Base-by-base conservation (phyloP, 1,140 invertebrate genomes). In the Dreissena rostriformis region DNA sequence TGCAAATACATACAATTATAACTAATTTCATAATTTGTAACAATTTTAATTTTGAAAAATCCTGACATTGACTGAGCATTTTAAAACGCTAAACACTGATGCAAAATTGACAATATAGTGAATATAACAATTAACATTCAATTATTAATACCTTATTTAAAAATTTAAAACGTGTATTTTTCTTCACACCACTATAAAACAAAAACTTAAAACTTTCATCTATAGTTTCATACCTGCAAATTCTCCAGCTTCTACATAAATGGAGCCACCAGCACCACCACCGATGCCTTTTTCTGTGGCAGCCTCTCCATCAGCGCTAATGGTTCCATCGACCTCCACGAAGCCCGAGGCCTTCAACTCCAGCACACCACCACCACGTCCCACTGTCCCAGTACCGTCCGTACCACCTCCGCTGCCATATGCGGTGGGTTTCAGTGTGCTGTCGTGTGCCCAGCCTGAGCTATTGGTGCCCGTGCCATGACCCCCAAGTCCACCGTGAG, bases 401-500 rank as follows among this genome's bases (percentile, higher is more conserved):
- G 52, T 49, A 39, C 87, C 82, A 12, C 87, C 90, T 26, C 88
- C 90, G 80, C 90, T 90, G 51, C 90, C 90, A 63, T 89, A 90
- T 7, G 85, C 83, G 12, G 24, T 75, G 17, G 90, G 88, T 7
- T 52, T 28, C 5, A 77, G 68, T 5, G 87, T 71, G 55, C 85
- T 85, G 22, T 84, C 86, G 72, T 89, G 87, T 1, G 89, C 82
- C 22, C 65, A 22, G 14, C 57, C 66, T 2, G 90, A 68, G 49
- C 82, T 53, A 1, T 49, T 24, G 15, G 74, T 67, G 19, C 71
- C 67, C 28, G 72, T 85, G 15, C 89, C 90, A 19, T 72, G 53
- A 24, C 90, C 90, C 28, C 90, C 90, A 2, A 91, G 61, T 63
- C 90, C 90, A 26, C 89, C 89, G 65, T 91, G 89, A 0, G 90